These are phyloP conservation scores for Eulemur rubriventer DNA, from an alignment of 2,797 vertebrate species.

Conservation along the genomic window DNA sequence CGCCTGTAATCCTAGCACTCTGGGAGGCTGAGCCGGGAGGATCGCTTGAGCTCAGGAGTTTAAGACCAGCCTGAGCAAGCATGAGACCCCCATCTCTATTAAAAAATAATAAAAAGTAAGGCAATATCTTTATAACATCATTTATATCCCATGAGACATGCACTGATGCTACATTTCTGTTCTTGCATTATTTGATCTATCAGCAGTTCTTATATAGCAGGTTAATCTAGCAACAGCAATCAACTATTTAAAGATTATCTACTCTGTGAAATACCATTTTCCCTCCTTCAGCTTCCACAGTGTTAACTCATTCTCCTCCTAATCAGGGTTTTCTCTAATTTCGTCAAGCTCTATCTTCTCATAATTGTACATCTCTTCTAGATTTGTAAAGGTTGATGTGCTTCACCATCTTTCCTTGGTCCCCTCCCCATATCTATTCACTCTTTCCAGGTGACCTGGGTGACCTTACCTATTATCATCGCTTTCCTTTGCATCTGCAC, in stretches of 20 bases:
- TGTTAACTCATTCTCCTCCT: background rate
- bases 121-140: background rate
- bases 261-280: background rate
- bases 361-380: background rate
- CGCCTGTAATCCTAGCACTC: too few species aligned
- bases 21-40: too few species aligned
- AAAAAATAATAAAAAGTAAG: background rate
- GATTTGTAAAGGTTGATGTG: background rate
- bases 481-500: background rate
- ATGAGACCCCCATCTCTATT: too few species aligned
- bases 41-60: too few species aligned
- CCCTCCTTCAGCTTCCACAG: background rate
- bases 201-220: background rate
- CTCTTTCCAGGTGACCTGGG: background rate
- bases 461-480: background rate
- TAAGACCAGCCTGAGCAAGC: too few species aligned
- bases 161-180: background rate
- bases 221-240: background rate
- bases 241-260: background rate
- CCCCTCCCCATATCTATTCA: background rate
- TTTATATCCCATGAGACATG: background rate
- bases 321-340: background rate
- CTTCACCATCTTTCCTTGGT: background rate
- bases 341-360: background rate
- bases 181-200: background rate